phyloP scores from a whole-genome alignment of 30 jellyfish, hydroid and myxozoan species.

The Aurelia sp. region DNA sequence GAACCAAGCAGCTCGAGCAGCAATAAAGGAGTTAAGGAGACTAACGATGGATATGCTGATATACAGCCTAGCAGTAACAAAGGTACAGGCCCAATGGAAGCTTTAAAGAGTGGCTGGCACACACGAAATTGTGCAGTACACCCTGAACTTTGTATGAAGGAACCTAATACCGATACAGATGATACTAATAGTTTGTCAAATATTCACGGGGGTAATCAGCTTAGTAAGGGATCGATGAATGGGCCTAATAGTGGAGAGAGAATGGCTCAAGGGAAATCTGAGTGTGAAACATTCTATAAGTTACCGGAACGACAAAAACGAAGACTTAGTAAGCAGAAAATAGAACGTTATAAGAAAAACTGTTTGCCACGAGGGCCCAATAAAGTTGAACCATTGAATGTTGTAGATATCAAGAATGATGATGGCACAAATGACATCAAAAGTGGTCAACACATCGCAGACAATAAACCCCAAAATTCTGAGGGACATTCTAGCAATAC shows the following conservation, averaged over 20 bases:
- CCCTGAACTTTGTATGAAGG: conserved; percentile 34
- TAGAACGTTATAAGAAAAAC: conserved; percentile 28
- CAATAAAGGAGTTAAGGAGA: neutral
- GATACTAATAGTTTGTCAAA: neutral
- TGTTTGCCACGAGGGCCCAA: conserved; percentile 40
- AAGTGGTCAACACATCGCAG: neutral
- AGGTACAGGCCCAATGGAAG: neutral
- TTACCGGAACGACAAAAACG: conserved; percentile 61
- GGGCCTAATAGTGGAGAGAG: neutral
- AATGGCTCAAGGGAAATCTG: neutral
- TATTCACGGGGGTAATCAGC: neutral
- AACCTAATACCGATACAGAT: neutral
- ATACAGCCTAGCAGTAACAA: neutral
- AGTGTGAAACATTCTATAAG: conserved; percentile 22
- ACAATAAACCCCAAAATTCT: too few species aligned
- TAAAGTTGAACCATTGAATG: conserved; percentile 29
- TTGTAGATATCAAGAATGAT: conserved; percentile 5
- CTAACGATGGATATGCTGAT: neutral
- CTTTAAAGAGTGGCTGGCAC: conserved; percentile 34
- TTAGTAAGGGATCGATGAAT: neutral
- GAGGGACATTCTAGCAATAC: neutral
- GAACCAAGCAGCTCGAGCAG: neutral
- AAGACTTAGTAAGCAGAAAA: conserved; percentile 4
- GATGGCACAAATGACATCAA: neutral
- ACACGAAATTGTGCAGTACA: conserved; percentile 10